Percentiles rank a stretch among this genome's conserved stretches.
phyloP scores from a whole-genome alignment of 2,797 vertebrate species.

The Okamejei kenojei region DNA sequence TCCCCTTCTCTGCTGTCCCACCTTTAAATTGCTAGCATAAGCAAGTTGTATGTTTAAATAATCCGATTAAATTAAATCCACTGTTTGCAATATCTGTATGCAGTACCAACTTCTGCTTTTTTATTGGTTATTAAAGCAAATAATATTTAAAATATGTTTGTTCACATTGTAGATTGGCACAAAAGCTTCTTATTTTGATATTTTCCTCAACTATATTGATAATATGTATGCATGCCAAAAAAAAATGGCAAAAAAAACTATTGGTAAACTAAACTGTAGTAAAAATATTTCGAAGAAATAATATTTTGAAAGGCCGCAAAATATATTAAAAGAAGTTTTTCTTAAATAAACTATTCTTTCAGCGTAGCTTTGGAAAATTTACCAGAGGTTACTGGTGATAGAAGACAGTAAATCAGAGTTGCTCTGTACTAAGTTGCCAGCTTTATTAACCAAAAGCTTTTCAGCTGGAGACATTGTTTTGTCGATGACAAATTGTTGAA shows the following conservation, averaged over 20 bases:
- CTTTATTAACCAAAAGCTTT: background rate
- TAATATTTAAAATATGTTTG: no score
- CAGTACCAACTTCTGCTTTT: background rate
- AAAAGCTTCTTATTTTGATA: background rate
- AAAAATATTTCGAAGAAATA: background rate
- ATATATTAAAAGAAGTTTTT: background rate
- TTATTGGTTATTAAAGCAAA: background rate
- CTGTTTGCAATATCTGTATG: background rate
- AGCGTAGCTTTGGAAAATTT: background rate
- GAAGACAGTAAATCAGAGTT: background rate
- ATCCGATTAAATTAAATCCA: background rate
- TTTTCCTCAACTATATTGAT: background rate
- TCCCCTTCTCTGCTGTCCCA: accelerated
- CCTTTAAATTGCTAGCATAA: slow-evolving; percentile 33
- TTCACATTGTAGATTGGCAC: background rate
- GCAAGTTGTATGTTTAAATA: slow-evolving; percentile 45
- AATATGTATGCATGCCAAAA: background rate
- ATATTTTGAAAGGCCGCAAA: background rate
- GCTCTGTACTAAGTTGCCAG: background rate
- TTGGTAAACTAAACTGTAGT: no score
- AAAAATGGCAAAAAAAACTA: background rate
- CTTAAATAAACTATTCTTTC: no score
- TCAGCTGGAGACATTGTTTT: background rate
- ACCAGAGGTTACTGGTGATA: background rate
- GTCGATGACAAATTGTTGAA: slow-evolving; percentile 2